Evolutionary conservation across 1,140 invertebrate genomes (phyloP).

Genomic region (Drosophila asahinai): DNA sequence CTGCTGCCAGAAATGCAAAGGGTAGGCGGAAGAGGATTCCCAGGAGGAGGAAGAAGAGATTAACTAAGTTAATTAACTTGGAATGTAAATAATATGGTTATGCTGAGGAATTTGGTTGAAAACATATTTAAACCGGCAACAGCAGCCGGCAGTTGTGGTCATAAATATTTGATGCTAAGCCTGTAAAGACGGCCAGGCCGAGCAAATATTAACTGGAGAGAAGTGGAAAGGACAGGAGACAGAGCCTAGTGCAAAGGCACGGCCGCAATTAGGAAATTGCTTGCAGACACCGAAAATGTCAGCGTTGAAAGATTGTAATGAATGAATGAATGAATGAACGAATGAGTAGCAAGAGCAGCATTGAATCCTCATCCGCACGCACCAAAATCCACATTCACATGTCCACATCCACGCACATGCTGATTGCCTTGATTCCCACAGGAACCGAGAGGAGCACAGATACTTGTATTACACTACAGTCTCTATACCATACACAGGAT

Average conservation of each 20-base stretch:
- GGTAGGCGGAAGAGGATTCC: neutral
- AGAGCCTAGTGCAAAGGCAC: neutral
- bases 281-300: conserved; percentile 16
- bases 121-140: conserved; percentile 6
- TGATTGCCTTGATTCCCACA: conserved; percentile 20
- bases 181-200: too few species aligned
- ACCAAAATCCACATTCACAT: conserved; percentile 17
- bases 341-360: too few species aligned
- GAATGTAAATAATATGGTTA: conserved; percentile 54
- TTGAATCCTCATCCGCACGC: conserved; percentile 11
- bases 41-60: conserved; percentile 10
- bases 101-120: conserved; percentile 7
- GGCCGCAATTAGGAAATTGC: conserved; percentile 18
- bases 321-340: conserved; percentile 2
- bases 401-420: conserved; percentile 12
- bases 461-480: conserved; percentile 13
- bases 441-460: neutral
- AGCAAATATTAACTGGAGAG: conserved; percentile 6
- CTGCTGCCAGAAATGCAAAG: too few species aligned
- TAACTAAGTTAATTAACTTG: conserved; percentile 68
- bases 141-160: conserved; percentile 14
- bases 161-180: conserved; percentile 23
- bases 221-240: neutral
- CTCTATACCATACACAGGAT: neutral
- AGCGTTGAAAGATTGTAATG: conserved; percentile 18